Evolutionary conservation across 2,113 vertebrate species (phyloP), one percentile per base, ranked within the genome.

Genomic region (Cinclus cinclus): DNA sequence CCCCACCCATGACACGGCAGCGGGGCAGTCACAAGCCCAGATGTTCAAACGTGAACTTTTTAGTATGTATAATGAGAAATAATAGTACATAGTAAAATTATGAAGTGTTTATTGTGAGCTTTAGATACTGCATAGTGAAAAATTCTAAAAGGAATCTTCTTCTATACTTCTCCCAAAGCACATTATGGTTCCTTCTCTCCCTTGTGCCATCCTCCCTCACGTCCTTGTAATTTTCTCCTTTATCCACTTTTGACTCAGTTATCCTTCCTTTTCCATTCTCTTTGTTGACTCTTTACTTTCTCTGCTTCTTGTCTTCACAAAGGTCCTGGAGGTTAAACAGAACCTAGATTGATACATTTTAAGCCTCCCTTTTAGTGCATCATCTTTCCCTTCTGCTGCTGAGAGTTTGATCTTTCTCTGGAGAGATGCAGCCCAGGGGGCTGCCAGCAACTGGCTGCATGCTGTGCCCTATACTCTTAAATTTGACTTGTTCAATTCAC

Each of bases 31-130:
- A 56, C 49, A 73, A 92, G 44, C 31, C 10, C 41, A 56, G 39
- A 30, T 35, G 25, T 31, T 59, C 33, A 50, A 63, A 46, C 10
- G 41, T 8, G 11, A 42, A 30, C 1, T 9, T 21, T 75, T 70
- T 30, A 15, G 22, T 37, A 59, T 0, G 5, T 31, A 24, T 8
- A 53, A 16, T 0, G 4, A n/a, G 35, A 53, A 84, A 41, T 2
- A 78, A 18, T 9, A 68, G 0, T 18, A 44, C 9, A 44, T n/a
- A 65, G 4, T 41, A 65, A 6, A 68, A 64, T 31, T 47, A 33
- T 39, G 12, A 62, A 62, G 59, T 53, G 15, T 49, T 86, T 56
- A 31, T 20, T 41, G 21, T 15, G 19, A 41, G 14, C 10, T 41
- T 86, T 62, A 56, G 35, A 30, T 52, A 50, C 15, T 18, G 13